These are phyloP conservation scores for Laterallus jamaicensis DNA, from an alignment of 2,113 vertebrate species.

Conservation along the genomic window DNA sequence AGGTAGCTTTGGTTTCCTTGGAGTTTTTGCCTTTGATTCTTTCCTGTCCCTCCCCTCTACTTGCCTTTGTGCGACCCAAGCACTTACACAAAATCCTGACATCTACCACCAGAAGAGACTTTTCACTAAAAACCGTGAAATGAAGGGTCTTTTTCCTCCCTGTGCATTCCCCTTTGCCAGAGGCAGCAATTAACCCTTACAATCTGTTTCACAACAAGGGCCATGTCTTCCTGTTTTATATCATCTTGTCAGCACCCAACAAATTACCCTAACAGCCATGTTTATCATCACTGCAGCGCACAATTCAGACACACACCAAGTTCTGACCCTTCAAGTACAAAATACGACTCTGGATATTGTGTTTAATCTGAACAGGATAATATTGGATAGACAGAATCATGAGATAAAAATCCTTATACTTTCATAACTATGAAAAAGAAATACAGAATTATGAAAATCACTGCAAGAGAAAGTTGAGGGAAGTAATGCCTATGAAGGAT, in stretches of 20 bases:
- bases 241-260: background rate
- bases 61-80: background rate
- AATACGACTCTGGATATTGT: background rate
- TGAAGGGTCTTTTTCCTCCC: accelerated
- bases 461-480: background rate
- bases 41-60: background rate
- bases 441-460: background rate
- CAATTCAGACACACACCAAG: background rate
- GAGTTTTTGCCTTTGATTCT: background rate
- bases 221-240: background rate
- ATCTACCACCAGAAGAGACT: background rate
- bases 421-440: background rate
- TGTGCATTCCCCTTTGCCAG: background rate
- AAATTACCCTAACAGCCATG: background rate
- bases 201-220: background rate
- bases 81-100: background rate
- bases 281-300: background rate
- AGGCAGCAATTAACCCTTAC: conserved; percentile 23
- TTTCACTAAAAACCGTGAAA: background rate
- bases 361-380: background rate
- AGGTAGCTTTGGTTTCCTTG: background rate
- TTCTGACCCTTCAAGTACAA: background rate
- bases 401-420: background rate
- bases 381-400: background rate
- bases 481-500: background rate